Percentiles rank a stretch among this genome's conserved stretches.
Evolutionary conservation across 1,140 invertebrate genomes (phyloP).

Genomic region (Tribolium castaneum): DNA sequence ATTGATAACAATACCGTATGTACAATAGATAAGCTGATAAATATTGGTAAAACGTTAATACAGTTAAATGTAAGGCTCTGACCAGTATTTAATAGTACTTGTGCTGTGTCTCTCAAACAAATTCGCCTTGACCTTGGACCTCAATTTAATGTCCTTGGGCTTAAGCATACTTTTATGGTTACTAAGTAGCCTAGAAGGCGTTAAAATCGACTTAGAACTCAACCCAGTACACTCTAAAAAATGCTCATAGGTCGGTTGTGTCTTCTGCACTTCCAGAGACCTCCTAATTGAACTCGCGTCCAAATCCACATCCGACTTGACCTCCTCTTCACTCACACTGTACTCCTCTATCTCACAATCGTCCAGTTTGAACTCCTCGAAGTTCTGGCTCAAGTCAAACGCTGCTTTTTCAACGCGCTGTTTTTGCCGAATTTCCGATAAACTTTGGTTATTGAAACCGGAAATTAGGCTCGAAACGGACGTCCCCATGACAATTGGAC

Average conservation of each 20-base stretch:
- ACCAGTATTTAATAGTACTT: slow-evolving; percentile 61
- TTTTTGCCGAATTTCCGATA: slow-evolving; percentile 59
- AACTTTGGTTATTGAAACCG: slow-evolving; percentile 67
- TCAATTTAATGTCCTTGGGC: slow-evolving; percentile 80
- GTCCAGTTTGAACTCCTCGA: slow-evolving; percentile 83
- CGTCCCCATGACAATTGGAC: slow-evolving; percentile 66
- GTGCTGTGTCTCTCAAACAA: slow-evolving; percentile 57
- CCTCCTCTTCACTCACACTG: slow-evolving; percentile 51
- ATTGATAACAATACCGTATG: not conserved
- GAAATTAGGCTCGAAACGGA: slow-evolving; percentile 71
- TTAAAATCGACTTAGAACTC: slow-evolving; percentile 83
- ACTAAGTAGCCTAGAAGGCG: slow-evolving; percentile 75
- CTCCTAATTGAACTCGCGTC: slow-evolving; percentile 52
- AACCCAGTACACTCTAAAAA: slow-evolving; percentile 84
- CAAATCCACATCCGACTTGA: slow-evolving; percentile 43
- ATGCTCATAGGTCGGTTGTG: slow-evolving; percentile 72
- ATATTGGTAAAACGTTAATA: not conserved
- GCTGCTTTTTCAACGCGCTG: slow-evolving; percentile 65
- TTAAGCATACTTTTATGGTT: slow-evolving; percentile 83
- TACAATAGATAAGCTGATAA: not conserved
- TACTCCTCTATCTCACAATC: slow-evolving; percentile 74
- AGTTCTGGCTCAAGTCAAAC: slow-evolving; percentile 79
- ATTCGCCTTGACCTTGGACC: slow-evolving; percentile 64
- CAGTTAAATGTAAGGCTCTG: slow-evolving; percentile 60
- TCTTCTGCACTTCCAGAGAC: slow-evolving; percentile 50